Conservation (phyloP, 2,888 invertebrate genomes). For the Eupithecia abbreviata region DNA sequence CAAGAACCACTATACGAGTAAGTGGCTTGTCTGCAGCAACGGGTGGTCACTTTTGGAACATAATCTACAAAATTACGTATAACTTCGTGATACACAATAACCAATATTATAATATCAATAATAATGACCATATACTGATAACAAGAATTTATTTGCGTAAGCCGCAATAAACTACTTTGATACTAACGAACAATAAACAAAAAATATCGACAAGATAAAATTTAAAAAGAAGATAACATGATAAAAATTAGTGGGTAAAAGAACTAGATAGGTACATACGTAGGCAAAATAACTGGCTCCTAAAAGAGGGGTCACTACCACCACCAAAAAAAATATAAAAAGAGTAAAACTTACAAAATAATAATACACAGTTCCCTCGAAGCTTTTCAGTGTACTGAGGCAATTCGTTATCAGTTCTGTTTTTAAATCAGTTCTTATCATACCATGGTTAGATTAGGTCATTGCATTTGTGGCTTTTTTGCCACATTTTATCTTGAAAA, state of each 20-base stretch:
- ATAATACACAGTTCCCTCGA: conserved; percentile 19
- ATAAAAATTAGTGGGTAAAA: background rate
- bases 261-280: background rate
- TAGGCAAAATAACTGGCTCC: background rate
- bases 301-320: background rate
- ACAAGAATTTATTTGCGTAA: background rate
- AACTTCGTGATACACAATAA: background rate
- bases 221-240: background rate
- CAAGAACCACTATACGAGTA: no score
- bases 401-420: conserved; percentile 39
- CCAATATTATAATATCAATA: background rate
- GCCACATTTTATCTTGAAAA: conserved; percentile 41
- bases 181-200: background rate
- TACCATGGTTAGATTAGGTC: conserved; percentile 53
- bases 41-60: background rate
- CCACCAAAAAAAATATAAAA: background rate
- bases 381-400: conserved; percentile 47
- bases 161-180: background rate
- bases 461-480: conserved; percentile 28
- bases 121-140: background rate
- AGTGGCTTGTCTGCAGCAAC: background rate
- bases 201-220: conserved; percentile 1
- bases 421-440: conserved; percentile 66
- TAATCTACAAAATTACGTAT: background rate
- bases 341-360: conserved; percentile 13